phyloP scores from a whole-genome alignment of 2,797 vertebrate species.

The Melanitta fusca region DNA sequence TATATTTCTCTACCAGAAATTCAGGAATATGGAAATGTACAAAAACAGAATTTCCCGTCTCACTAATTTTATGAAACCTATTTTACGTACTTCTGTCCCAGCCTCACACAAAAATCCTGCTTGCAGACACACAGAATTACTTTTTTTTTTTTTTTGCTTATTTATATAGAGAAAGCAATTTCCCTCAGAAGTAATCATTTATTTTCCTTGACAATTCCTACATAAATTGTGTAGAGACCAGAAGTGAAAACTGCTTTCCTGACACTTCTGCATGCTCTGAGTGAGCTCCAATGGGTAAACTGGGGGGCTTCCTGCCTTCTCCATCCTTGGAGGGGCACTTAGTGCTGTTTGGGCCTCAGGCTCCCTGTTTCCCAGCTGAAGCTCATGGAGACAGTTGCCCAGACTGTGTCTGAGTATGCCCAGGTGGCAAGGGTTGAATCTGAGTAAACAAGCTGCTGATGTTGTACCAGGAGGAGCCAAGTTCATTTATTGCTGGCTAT shows the following conservation, averaged over 20 bases:
- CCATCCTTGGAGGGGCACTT: background rate
- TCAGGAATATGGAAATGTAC: background rate
- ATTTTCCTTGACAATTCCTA: background rate
- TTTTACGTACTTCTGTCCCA: background rate
- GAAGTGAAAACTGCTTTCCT: background rate
- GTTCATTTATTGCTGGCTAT: background rate
- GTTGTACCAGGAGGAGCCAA: background rate
- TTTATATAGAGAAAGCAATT: background rate
- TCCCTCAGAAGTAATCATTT: background rate
- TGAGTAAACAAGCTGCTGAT: background rate
- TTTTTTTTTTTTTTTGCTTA: background rate
- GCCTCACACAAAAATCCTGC: background rate
- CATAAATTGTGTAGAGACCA: background rate
- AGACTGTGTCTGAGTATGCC: background rate
- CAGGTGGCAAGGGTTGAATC: background rate
- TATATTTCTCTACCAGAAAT: background rate
- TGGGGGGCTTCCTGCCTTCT: background rate
- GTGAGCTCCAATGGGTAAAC: background rate
- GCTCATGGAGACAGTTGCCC: background rate
- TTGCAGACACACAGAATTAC: background rate
- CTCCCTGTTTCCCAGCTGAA: background rate
- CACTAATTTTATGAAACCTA: background rate
- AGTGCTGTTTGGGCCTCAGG: accelerated
- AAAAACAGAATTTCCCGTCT: background rate
- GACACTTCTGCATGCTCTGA: background rate